Evolutionary conservation across 2,888 invertebrate species (phyloP), one percentile per base, ranked within the genome.

Genomic region (Thymelicus acteon): DNA sequence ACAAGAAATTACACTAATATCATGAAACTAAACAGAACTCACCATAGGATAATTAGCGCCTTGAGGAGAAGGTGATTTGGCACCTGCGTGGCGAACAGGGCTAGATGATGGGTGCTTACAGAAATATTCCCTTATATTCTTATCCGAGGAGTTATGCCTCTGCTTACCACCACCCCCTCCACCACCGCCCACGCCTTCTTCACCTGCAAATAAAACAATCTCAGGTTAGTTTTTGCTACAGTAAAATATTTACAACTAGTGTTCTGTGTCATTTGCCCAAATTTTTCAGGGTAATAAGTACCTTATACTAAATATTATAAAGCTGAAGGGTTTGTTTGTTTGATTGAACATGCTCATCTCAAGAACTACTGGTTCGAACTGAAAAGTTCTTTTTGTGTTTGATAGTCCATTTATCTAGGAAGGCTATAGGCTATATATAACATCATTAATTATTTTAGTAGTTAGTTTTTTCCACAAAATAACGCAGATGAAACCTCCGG

Each of bases 61-160:
- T 87, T 97, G 97, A 69, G 97, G 97, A 79, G 97, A 97, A 76
- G 97, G 97, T 86, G 97, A 97, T 87, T 97, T 97, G 76, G 97
- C 97, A 84, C 96, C 96, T 75, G 96, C 95, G 87, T 95, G 97
- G 91, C 97, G 95, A 81, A 97, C 97, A 80, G 97, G 97, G 91
- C 97, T 97, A 84, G 96, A 97, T 76, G 96, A 96, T 82, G 97
- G 95, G 89, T 97, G 97, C 89, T 97, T 97, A 83, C 96, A 96
- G 89, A 96, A 96, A 90, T 98, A 98, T 87, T 98, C 98, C 90
- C 98, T 97, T 87, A 98, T 98, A 91, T 98, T 98, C 91, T 98
- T 98, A 78, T 95, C 95, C 80, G 94, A 84, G 76, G 94, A 92
- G 80, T 91, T 91, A 79, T 91, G 86, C 81, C 94, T 83, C 80